A percentile compares a stretch with the other conserved stretches of the same genome.
Evolutionary conservation across 2,888 invertebrate genomes (phyloP).

Genomic region (Polydesmus complanatus): DNA sequence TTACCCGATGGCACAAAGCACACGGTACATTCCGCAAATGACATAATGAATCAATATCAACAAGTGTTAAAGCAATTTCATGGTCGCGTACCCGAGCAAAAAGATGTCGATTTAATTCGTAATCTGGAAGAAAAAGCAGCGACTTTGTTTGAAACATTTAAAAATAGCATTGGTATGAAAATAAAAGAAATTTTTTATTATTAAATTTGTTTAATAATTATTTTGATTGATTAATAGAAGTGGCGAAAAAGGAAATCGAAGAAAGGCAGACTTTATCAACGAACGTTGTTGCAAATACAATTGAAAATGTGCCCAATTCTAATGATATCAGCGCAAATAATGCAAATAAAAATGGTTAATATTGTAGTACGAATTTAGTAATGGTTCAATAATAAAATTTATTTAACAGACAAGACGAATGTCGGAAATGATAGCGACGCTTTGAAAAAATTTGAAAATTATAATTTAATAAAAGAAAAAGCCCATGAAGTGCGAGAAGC

Average conservation of each 20-base stretch:
- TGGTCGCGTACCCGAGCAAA: background rate
- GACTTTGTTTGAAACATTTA: background rate
- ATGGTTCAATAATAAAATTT: background rate
- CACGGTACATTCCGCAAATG: conserved; percentile 2
- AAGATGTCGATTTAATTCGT: background rate
- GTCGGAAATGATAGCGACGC: background rate
- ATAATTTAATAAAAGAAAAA: background rate
- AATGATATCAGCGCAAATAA: no score
- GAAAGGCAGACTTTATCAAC: background rate
- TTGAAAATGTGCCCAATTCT: background rate
- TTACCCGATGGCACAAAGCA: background rate
- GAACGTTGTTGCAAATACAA: background rate
- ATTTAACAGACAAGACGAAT: background rate
- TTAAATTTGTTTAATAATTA: background rate
- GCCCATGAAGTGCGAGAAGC: background rate
- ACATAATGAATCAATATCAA: background rate
- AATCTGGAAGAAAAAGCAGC: background rate
- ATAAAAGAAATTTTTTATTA: background rate
- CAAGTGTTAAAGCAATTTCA: background rate
- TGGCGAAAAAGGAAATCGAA: background rate
- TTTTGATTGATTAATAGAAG: background rate
- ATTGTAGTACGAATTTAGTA: no score
- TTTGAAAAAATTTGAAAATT: background rate
- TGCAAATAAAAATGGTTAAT: no score
- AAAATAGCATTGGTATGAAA: conserved; percentile 3